These are phyloP conservation scores for Enteromius trimaculatus DNA, from an alignment of 2,797 vertebrate species.

Conservation along the genomic window DNA sequence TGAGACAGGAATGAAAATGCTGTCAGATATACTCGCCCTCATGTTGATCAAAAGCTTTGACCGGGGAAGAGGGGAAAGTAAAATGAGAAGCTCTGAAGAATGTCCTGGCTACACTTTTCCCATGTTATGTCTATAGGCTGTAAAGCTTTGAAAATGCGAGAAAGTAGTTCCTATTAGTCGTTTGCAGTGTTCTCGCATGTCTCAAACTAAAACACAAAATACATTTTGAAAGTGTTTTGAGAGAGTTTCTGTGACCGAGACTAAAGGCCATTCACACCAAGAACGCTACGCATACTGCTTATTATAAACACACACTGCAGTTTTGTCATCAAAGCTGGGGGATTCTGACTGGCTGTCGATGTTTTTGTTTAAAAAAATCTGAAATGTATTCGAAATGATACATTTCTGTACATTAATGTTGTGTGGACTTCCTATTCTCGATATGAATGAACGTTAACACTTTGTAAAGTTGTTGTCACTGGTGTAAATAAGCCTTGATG, in stretches of 20 bases:
- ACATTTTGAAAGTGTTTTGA: not conserved
- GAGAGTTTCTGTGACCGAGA: not conserved
- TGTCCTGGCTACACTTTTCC: not conserved
- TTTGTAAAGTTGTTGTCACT: not conserved
- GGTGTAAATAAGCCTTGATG: not conserved
- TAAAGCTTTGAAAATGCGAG: not conserved
- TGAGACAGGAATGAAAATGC: conserved; percentile 19
- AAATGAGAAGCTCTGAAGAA: not conserved
- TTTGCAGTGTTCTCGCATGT: not conserved
- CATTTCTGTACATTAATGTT: too few species aligned
- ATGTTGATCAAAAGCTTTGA: not conserved
- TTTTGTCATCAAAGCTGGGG: too few species aligned
- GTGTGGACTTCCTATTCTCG: too few species aligned
- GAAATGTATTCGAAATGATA: too few species aligned
- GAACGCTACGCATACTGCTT: too few species aligned
- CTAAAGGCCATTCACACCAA: not conserved
- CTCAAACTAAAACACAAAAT: not conserved
- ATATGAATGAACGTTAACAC: not conserved
- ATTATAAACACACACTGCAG: too few species aligned
- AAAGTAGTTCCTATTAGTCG: not conserved
- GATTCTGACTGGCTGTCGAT: not conserved
- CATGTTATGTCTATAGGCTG: not conserved
- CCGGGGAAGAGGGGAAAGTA: not conserved
- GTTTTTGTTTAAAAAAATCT: not conserved
- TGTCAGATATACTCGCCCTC: not conserved